Base-by-base conservation (phyloP, 2,797 vertebrate genomes). In the Cirrhinus molitorella region DNA sequence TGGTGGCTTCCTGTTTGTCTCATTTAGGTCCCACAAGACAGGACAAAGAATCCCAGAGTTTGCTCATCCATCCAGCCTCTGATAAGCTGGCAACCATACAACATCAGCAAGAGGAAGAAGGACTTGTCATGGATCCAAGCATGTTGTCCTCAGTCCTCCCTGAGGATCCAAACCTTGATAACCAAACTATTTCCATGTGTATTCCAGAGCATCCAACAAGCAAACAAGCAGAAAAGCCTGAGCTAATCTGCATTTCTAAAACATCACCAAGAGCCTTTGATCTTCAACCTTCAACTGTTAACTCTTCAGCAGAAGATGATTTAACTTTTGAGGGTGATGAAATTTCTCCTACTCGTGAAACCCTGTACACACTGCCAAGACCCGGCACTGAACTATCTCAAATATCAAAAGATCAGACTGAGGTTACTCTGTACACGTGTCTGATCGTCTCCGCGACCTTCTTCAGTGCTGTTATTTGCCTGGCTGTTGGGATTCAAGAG, bases 401-500 rank as follows among this genome's bases (percentile, higher is more conserved):
- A 28, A 79, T 66, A 47, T 31, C 68, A 49, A 51, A 71, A 71
- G 45, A 59, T 23, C 77, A 84, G 83, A 47, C 87, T 49, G 91
- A 90, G 81, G 77, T 8, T 19, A 84, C 61, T 53, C 21, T 86
- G 23, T 53, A 81, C 83, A 88, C 84, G 55, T 90, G 80, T 88
- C 85, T 94, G 74, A 88, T 89, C 73, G 88, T 87, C 43, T 87
- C 91, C 61, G 19, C 92, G 61, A 55, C 91, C 85, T 92, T 92
- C 68, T 80, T 95, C 79, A 86, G 88, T 49, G 92, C 88, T 66
- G 87, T 89, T 7, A 83, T 94, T 80, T 93, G 88, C 59, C 83
- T 95, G 80, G 90, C 85, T 0, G 74, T 94, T 37, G 90, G 92
- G 79, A 83, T 93, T 83, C 89, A 91, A 85, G 88, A 94, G 21